A percentile compares a stretch with the other conserved stretches of the same genome.
phyloP scores from a whole-genome alignment of 2,888 invertebrate species.

The Calliopum simillimum region DNA sequence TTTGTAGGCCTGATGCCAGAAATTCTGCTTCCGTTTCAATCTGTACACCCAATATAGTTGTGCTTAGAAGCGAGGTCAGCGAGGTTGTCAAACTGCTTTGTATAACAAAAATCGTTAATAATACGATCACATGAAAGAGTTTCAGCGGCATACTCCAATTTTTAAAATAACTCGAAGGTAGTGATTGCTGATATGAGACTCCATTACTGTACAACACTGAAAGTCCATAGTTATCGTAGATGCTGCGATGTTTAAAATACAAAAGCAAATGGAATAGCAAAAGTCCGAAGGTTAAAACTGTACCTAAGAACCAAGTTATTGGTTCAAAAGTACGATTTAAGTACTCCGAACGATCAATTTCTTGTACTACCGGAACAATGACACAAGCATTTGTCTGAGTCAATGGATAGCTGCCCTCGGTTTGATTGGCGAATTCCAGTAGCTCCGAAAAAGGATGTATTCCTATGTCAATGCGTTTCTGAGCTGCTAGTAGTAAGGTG shows the following conservation, averaged over 20 bases:
- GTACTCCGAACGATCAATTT: slow-evolving; percentile 44
- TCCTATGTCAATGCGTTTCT: slow-evolving; percentile 40
- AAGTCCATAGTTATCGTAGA: not conserved
- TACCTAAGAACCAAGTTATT: slow-evolving; percentile 36
- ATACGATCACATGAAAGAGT: slow-evolving; percentile 27
- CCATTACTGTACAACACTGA: slow-evolving; percentile 31
- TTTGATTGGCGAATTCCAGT: slow-evolving; percentile 39
- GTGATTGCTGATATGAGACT: slow-evolving; percentile 14
- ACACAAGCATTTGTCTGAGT: slow-evolving; percentile 45
- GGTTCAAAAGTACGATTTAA: slow-evolving; percentile 37
- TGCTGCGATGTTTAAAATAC: not conserved
- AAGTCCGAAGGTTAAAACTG: slow-evolving; percentile 36
- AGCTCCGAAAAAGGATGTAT: slow-evolving; percentile 43
- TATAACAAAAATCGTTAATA: slow-evolving; percentile 30
- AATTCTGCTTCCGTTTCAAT: slow-evolving; percentile 43
- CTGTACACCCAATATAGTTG: slow-evolving; percentile 43
- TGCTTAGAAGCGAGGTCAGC: slow-evolving; percentile 47
- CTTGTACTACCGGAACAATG: slow-evolving; percentile 45
- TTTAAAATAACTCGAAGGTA: slow-evolving; percentile 7
- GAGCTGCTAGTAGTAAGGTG: slow-evolving; percentile 24
- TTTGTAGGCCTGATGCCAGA: slow-evolving; percentile 37
- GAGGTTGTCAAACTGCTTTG: slow-evolving; percentile 40
- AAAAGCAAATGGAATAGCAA: slow-evolving; percentile 39
- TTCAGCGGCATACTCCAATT: not conserved
- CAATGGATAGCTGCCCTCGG: slow-evolving; percentile 46